phyloP scores from a whole-genome alignment of 1,140 invertebrate genomes.

The Tribolium madens region DNA sequence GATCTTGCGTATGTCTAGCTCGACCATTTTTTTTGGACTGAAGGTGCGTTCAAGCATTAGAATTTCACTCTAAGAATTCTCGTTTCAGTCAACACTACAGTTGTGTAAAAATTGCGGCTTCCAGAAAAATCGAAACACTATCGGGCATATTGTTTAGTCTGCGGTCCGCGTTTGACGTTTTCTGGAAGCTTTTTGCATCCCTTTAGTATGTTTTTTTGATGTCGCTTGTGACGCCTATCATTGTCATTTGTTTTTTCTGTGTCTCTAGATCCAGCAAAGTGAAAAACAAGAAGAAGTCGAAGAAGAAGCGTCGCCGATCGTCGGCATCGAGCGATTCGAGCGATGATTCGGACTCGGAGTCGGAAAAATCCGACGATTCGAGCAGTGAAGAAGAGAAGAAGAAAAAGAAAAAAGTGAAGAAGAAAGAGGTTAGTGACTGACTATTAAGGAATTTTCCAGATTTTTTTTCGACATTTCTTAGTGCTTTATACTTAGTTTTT shows the following conservation, averaged over 20 bases:
- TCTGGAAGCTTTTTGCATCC: conserved; percentile 22
- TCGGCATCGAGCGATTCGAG: conserved; percentile 52
- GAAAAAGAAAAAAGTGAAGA: conserved; percentile 59
- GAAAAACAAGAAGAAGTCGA: conserved; percentile 63
- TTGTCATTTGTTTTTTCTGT: conserved; percentile 39
- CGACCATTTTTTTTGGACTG: conserved; percentile 56
- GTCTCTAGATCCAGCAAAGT: conserved; percentile 58
- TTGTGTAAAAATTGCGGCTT: not conserved
- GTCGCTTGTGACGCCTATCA: not conserved
- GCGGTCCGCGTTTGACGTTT: not conserved
- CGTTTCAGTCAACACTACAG: conserved; percentile 35
- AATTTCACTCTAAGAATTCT: conserved; percentile 51
- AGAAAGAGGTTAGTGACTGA: conserved; percentile 62
- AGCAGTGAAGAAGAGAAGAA: conserved; percentile 59
- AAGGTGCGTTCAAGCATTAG: conserved; percentile 61
- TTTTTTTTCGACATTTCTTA: conserved; percentile 41
- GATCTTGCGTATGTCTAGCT: conserved; percentile 62
- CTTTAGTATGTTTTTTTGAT: not conserved
- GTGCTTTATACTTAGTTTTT: conserved; percentile 2
- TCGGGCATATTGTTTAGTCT: no score
- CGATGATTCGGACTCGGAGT: conserved; percentile 54
- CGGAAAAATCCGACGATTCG: conserved; percentile 55
- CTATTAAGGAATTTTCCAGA: not conserved
- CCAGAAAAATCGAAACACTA: no score
- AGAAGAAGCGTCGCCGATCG: conserved; percentile 54